Percentiles rank a stretch among this genome's conserved stretches.
phyloP scores from a whole-genome alignment of 2,888 invertebrate genomes.

The Meghimatium bilineatum region DNA sequence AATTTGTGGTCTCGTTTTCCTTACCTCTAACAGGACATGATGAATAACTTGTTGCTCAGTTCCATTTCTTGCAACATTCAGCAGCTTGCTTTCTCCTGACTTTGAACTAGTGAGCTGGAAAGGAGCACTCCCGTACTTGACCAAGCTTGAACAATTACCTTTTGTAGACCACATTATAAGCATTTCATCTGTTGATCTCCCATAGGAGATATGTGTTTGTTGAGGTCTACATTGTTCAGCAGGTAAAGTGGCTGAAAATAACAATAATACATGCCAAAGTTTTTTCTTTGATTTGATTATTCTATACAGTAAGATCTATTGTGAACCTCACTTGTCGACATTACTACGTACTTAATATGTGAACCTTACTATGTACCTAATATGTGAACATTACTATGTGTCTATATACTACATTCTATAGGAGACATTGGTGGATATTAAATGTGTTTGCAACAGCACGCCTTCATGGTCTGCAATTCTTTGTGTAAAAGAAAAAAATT shows the following conservation, averaged over 20 bases:
- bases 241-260: background rate
- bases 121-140: constrained; percentile 40
- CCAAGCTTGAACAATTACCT: constrained; percentile 34
- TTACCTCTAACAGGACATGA: constrained; percentile 36
- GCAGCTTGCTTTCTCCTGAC: constrained; percentile 31
- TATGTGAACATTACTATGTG: no score
- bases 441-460: no score
- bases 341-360: no score
- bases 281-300: no score
- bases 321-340: no score
- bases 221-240: constrained; percentile 41
- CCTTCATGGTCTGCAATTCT: no score
- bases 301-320: no score
- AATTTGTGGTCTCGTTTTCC: no score
- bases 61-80: constrained; percentile 9
- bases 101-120: background rate
- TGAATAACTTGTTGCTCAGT: constrained; percentile 40
- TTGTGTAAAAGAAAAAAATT: no score
- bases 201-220: constrained; percentile 50
- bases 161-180: constrained; percentile 52
- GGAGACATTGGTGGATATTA: no score
- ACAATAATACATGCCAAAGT: background rate
- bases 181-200: constrained; percentile 37
- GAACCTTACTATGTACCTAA: no score
- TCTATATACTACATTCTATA: no score